Base-by-base conservation (phyloP, 1,140 invertebrate genomes). In the Arion vulgaris region DNA sequence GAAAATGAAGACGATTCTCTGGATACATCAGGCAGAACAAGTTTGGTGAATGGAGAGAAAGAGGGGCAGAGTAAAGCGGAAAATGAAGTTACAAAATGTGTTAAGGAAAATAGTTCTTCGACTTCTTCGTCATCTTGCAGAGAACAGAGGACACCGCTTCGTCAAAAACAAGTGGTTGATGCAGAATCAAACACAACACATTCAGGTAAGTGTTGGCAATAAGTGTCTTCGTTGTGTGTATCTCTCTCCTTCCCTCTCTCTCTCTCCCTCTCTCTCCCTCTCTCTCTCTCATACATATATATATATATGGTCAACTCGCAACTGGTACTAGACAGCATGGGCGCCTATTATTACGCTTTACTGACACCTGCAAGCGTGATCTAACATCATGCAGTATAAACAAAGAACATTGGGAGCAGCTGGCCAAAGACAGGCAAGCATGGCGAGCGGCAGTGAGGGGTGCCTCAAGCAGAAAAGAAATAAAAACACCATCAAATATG, bases 161-260 rank as follows among this genome's bases (percentile, higher is more conserved):
- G 85, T 66, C 85, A 82, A 19, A 89, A 89, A 77, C 86, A 88
- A 83, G 86, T 87, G 23, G 89, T 86, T 28, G 89, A 91, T 83
- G 89, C 88, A 15, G 89, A 90, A 79, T 88, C 89, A 9, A 91
- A 91, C 84, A 91, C 90, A 17, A 88, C 87, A 49, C 84, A 86
- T 73, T 85, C 90, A 86, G 90, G 90, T 91, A 82, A 85, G 85
- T 15, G 2, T 9, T 39, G 17, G 5, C 45, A 49, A 9, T 11
- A 49, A 9, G 9, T 11, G 9, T 49, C 45, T 19, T 49, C 45
- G 9, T 19, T 49, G 9, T 49, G 9, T 49, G 9, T 49, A 9
- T 49, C 45, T 49, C 45, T 49, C 45, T 49, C 45, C 19, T 19
- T 49, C 45, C 19, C 45, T 49, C 45, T 49, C 45, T 62, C 74